A percentile compares a stretch with the other conserved stretches of the same genome.
Evolutionary conservation across 2,888 invertebrate genomes (phyloP).

Genomic region (Reticulitermes lucifugus): DNA sequence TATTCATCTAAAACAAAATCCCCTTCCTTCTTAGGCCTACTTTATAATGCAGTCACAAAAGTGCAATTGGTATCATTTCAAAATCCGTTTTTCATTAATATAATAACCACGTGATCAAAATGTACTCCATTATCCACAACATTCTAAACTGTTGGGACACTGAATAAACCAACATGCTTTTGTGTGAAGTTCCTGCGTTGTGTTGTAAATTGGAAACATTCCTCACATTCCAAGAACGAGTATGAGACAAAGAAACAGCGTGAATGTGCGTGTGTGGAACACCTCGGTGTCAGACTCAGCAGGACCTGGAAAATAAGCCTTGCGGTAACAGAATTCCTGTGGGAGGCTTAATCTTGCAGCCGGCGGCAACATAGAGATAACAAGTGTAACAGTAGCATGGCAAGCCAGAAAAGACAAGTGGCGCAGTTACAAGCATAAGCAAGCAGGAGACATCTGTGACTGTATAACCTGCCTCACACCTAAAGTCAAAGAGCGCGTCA

Average conservation of each 20-base stretch:
- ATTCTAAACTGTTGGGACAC: no score
- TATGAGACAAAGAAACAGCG: not conserved
- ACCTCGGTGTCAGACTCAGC: slow-evolving; percentile 5
- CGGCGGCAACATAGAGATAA: not conserved
- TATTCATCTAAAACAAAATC: no score
- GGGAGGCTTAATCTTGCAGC: slow-evolving; percentile 36
- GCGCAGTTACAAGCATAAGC: not conserved
- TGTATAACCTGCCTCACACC: not conserved
- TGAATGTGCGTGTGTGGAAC: not conserved
- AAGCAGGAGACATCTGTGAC: not conserved
- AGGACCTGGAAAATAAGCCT: not conserved
- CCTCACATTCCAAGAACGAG: not conserved
- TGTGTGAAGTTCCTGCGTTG: no score
- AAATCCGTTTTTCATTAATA: no score
- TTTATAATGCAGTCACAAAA: no score
- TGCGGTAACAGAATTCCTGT: slow-evolving; percentile 39
- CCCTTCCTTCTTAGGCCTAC: no score
- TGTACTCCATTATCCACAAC: no score
- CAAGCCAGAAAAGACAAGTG: slow-evolving; percentile 2
- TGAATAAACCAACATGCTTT: no score
- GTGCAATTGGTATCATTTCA: no score
- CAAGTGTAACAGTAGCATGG: slow-evolving; percentile 18
- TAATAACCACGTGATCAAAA: no score
- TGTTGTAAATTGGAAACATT: not conserved
- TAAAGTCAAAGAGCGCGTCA: not conserved